These are phyloP conservation scores for Margaritifera margaritifera DNA, from an alignment of 2,888 invertebrate species.

Conservation along the genomic window DNA sequence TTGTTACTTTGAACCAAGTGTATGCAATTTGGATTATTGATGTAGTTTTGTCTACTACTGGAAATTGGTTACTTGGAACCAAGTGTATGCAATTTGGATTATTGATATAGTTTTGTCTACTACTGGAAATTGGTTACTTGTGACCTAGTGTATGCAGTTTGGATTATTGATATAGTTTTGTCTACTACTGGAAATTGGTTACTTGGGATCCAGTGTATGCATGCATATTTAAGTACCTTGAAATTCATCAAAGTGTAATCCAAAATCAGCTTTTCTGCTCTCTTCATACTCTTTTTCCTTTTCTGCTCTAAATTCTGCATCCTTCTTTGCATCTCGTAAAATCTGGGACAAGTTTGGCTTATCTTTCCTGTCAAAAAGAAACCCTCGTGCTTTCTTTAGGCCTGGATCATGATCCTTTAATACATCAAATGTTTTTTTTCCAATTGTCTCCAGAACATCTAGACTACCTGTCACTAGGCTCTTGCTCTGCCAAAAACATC, in stretches of 20 bases:
- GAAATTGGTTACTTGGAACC: no score
- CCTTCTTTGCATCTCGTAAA: slow-evolving; percentile 80
- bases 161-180: no score
- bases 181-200: no score
- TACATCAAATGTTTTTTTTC: slow-evolving; percentile 95
- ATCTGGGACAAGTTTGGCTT: slow-evolving; percentile 73
- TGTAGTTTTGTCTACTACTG: no score
- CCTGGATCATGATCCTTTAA: slow-evolving; percentile 94
- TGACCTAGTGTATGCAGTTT: no score
- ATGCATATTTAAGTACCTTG: slow-evolving; percentile 78
- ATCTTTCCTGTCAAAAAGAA: slow-evolving; percentile 74
- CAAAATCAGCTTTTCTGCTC: slow-evolving; percentile 79
- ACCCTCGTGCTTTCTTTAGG: slow-evolving; percentile 82
- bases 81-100: no score
- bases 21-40: no score
- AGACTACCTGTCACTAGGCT: slow-evolving; percentile 70
- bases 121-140: no score
- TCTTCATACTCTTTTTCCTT: slow-evolving; percentile 74
- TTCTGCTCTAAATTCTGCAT: slow-evolving; percentile 77
- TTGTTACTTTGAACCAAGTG: no score
- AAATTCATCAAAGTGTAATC: slow-evolving; percentile 87
- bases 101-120: no score
- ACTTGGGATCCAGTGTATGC: no score
- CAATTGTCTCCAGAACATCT: slow-evolving; percentile 92
- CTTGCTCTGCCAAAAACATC: slow-evolving; percentile 50